Evolutionary conservation across 2,888 invertebrate genomes (phyloP), one percentile per base, ranked within the genome.

Genomic region (Drosophila meridiana): DNA sequence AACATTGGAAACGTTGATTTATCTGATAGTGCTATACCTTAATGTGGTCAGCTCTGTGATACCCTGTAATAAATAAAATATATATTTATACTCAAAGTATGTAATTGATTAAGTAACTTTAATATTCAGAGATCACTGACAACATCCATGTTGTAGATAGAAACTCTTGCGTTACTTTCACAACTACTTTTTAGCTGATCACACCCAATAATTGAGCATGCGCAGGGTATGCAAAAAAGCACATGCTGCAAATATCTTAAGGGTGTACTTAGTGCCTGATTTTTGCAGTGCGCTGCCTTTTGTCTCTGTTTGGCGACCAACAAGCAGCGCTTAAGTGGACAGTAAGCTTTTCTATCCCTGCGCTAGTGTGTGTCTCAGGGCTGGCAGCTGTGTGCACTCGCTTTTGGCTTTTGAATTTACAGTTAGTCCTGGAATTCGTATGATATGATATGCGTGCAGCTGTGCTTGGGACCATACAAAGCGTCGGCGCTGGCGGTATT

Each of bases 211-310:
- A 2, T 8, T 42, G 6, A 30, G 2, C 9, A 9, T 14, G 5
- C 3, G 28, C 32, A 42, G 48, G 48, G 60, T 36, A 32, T 30
- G 8, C n/a, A 48, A 61, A 53, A 60, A 60, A 45, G 53, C 70
- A 72, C 74, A 80, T 78, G 69, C 70, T 89, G 82, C 74, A 89
- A 84, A 89, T 87, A 89, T 77, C 90, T 89, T 90, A 64, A 66
- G 89, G 90, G 90, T 80, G 71, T 80, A 82, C 87, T 87, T 89
- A 87, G 80, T 73, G 89, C 87, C 75, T 82, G 85, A 87, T 84
- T 87, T 87, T 83, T 87, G 73, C 71, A 80, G 73, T 77, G n/a
- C 48, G 83, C 75, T 74, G 78, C 63, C 89, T 86, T 86, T 86
- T 86, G 78, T 83, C 80, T 72, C 72, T 64, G 73, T 56, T 67